Percentiles rank a stretch among this genome's conserved stretches.
These are phyloP conservation scores for Silurus aristotelis DNA, from an alignment of 2,797 vertebrate species.

Conservation along the genomic window DNA sequence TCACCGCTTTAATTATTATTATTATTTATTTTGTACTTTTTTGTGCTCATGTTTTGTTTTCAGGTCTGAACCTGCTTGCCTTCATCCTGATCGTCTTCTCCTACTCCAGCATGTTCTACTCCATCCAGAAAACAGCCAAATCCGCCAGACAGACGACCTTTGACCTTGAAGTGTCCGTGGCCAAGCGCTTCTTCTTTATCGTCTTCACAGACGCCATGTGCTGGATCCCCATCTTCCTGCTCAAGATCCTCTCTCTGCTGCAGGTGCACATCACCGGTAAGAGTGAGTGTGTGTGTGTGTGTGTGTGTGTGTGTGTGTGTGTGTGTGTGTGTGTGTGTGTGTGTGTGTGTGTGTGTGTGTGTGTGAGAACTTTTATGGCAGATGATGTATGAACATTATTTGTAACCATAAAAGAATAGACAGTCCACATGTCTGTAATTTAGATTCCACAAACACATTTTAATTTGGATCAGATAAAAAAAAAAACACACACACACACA, in stretches of 20 bases:
- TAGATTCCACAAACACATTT: background rate
- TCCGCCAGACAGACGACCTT: slow-evolving; percentile 32
- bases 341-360: slow-evolving; percentile 1
- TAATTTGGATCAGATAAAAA: background rate
- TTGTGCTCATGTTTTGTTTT: background rate
- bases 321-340: background rate
- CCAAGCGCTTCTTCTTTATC: slow-evolving; percentile 68
- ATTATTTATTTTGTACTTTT: too few relatives aligned
- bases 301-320: background rate
- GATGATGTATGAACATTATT: background rate
- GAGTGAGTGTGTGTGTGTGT: background rate
- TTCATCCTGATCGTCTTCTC: slow-evolving; percentile 69
- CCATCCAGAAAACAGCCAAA: slow-evolving; percentile 60
- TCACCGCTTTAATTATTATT: background rate
- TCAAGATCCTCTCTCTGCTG: slow-evolving; percentile 68
- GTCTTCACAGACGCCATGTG: slow-evolving; percentile 67
- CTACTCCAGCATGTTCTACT: slow-evolving; percentile 68
- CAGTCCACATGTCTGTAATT: background rate
- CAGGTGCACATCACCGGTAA: slow-evolving; percentile 69
- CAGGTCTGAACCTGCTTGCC: slow-evolving; percentile 68
- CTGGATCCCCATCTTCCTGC: slow-evolving; percentile 70
- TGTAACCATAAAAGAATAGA: background rate
- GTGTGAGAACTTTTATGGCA: background rate
- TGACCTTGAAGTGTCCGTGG: slow-evolving; percentile 63
- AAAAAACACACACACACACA: background rate